These are phyloP conservation scores for Melierax canorus DNA, from an alignment of 2,113 vertebrate species.

Conservation along the genomic window DNA sequence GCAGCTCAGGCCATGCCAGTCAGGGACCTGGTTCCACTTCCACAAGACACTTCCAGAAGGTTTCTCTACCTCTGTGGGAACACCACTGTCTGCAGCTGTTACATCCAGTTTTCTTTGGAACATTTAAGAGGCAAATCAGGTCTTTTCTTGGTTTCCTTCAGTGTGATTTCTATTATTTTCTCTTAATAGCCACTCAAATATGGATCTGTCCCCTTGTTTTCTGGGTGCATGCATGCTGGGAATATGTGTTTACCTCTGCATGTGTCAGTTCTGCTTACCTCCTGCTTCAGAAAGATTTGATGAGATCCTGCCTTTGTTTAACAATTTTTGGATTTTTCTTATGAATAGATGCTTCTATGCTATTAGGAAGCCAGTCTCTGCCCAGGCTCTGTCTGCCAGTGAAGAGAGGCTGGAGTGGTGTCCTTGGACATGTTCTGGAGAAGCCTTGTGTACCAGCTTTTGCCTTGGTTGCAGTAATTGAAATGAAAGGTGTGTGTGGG, in stretches of 20 bases:
- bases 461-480: not conserved
- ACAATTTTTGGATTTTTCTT: not conserved
- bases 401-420: not conserved
- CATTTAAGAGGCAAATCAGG: not conserved
- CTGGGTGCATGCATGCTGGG: not conserved
- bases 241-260: not conserved
- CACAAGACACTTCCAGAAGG: no score
- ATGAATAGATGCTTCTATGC: not conserved
- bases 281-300: not conserved
- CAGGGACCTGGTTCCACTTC: not conserved
- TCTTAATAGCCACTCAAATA: not conserved
- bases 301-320: not conserved
- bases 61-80: not conserved
- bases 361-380: not conserved
- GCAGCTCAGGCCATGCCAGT: not conserved
- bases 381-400: not conserved
- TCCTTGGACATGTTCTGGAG: not conserved
- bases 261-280: not conserved
- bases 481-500: not conserved
- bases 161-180: not conserved
- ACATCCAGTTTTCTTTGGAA: not conserved
- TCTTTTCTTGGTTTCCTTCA: not conserved
- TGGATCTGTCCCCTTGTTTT: not conserved
- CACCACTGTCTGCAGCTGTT: not conserved
- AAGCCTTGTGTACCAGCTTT: not conserved